Conservation (phyloP, 2,797 vertebrate genomes). For the Gymnodraco acuticeps region DNA sequence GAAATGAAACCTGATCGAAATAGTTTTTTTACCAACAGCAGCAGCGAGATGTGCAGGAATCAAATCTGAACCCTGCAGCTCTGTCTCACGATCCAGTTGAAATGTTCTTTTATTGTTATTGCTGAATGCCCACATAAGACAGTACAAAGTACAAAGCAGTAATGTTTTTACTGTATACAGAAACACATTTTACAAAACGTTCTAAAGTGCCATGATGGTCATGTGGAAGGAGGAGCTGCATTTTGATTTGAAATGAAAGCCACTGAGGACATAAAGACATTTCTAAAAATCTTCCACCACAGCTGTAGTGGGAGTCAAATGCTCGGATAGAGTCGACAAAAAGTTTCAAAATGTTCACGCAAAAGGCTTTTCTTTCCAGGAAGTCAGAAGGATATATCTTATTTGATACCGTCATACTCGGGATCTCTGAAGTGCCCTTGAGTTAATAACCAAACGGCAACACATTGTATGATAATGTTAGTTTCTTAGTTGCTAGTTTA, state of each 20-base stretch:
- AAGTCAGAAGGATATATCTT: neutral
- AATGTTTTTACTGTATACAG: neutral
- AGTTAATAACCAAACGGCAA: neutral
- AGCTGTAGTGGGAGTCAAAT: neutral
- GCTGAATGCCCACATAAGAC: neutral
- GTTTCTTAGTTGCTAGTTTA: neutral
- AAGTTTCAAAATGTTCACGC: neutral
- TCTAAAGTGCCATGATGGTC: neutral
- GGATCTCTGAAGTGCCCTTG: neutral
- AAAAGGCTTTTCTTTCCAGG: neutral
- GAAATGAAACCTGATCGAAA: slow-evolving; percentile 67
- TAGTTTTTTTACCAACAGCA: slow-evolving; percentile 42
- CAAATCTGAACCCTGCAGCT: slow-evolving; percentile 44
- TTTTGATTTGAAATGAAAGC: neutral
- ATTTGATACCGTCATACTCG: neutral
- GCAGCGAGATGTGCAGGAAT: slow-evolving; percentile 38
- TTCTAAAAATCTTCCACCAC: neutral
- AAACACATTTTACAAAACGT: neutral
- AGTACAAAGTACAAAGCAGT: neutral
- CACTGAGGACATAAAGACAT: neutral
- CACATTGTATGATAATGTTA: neutral
- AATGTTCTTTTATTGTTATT: slow-evolving; percentile 40
- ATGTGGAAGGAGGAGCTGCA: neutral
- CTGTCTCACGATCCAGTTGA: slow-evolving; percentile 46
- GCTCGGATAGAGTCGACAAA: neutral